Evolutionary conservation across 2,888 invertebrate species (phyloP), one percentile per base, ranked within the genome.

Genomic region (Rhynchonema sp.): DNA sequence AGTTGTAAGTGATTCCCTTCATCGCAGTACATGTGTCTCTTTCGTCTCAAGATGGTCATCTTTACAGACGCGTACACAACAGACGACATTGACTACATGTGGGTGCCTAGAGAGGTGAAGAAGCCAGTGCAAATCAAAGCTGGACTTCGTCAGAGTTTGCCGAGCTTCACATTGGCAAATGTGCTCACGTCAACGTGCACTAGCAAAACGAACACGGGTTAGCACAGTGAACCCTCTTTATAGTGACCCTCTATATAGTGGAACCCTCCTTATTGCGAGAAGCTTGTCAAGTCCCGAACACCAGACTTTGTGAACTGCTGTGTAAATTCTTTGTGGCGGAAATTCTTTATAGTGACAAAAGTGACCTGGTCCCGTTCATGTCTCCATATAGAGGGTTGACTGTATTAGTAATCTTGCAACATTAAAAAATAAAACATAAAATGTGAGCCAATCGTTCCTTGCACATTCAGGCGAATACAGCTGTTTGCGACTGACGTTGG

Each of bases 1-100:
- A 90, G 90, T 75, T 92, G 91, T 92, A 78, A 88, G 91, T 87
- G 9, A n/a, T n/a, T n/a, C n/a, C n/a, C n/a, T n/a, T n/a, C n/a
- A n/a, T n/a, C n/a, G n/a, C n/a, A n/a, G n/a, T n/a, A n/a, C n/a
- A n/a, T n/a, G n/a, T n/a, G n/a, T n/a, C n/a, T n/a, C n/a, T n/a
- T n/a, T n/a, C n/a, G n/a, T n/a, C n/a, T n/a, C n/a, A n/a, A n/a
- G n/a, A n/a, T n/a, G n/a, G n/a, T n/a, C n/a, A n/a, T 20, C 20
- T 30, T 9, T 46, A 30, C 25, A 91, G 92, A 92, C 76, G 92
- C 91, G 65, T 92, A 91, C 86, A 91, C 91, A 56, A 90, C 90
- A 55, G 85, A 86, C 68, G 90, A 91, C 78, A 80, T 91, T 70
- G 87, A 88, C 67, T 91, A 91, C 78, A 79, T 87, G 66, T 91